phyloP scores from a whole-genome alignment of 2,797 vertebrate species.

The Crocodylus rhombifer region DNA sequence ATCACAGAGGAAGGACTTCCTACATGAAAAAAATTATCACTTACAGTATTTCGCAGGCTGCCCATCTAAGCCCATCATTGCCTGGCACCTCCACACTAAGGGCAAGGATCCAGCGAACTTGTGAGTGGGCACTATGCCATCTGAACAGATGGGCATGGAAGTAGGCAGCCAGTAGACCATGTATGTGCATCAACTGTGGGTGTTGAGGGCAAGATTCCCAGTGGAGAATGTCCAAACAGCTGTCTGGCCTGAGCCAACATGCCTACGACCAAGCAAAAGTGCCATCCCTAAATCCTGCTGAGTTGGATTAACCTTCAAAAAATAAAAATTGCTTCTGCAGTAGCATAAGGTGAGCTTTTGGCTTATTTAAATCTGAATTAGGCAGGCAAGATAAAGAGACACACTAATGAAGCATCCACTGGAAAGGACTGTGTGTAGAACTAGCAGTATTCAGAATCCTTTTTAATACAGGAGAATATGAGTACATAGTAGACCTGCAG shows the following conservation, averaged over 20 bases:
- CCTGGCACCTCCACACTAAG: conserved; percentile 86
- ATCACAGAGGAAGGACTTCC: conserved; percentile 71
- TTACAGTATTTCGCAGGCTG: conserved; percentile 85
- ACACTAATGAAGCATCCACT: conserved; percentile 6
- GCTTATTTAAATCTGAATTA: conserved; percentile 68
- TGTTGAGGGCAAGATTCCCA: conserved; percentile 89
- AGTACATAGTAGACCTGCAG: conserved; percentile 64
- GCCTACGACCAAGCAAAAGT: conserved; percentile 85
- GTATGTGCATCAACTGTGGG: conserved; percentile 88
- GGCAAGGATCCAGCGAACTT: conserved; percentile 89
- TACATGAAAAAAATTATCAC: conserved; percentile 80
- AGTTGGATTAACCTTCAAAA: conserved; percentile 87
- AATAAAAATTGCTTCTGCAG: conserved; percentile 82
- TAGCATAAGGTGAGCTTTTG: conserved; percentile 84
- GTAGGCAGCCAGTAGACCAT: conserved; percentile 89
- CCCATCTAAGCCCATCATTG: conserved; percentile 88
- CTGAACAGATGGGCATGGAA: conserved; percentile 88
- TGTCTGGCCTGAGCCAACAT: conserved; percentile 88
- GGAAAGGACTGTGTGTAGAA: conserved; percentile 29
- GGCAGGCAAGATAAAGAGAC: conserved; percentile 53
- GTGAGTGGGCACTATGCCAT: conserved; percentile 87
- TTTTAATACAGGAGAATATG: conserved; percentile 58
- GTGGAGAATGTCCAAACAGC: conserved; percentile 88
- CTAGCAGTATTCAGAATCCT: conserved; percentile 40
- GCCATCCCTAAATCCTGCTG: conserved; percentile 87